phyloP scores from a whole-genome alignment of 2,797 vertebrate species.

The Erpetoichthys calabaricus region DNA sequence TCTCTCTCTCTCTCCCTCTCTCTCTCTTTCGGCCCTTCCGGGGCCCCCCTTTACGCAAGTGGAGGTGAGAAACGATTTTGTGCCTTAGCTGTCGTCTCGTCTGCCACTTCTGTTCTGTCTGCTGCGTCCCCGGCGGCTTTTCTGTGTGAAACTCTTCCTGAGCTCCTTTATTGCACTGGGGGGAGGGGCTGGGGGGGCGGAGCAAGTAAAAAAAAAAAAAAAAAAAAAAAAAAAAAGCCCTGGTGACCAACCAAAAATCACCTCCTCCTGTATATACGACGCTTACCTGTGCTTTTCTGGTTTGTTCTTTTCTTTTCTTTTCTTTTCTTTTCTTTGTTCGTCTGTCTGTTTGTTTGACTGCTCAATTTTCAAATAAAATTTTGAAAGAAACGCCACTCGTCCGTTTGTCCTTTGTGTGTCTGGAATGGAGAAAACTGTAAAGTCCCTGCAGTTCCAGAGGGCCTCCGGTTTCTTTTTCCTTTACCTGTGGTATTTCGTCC shows the following conservation, averaged over 20 bases:
- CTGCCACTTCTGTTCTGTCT: slow-evolving; percentile 44
- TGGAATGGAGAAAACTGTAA: too few relatives aligned
- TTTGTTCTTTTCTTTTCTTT: slow-evolving; percentile 35
- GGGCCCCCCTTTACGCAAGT: slow-evolving; percentile 46
- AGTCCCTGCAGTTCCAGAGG: too few relatives aligned
- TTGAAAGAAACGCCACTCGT: slow-evolving; percentile 23
- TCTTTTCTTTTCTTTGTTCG: slow-evolving; percentile 42
- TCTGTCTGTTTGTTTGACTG: slow-evolving; percentile 19
- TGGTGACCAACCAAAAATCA: slow-evolving; percentile 61
- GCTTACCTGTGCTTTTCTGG: slow-evolving; percentile 68
- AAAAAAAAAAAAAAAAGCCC: background rate
- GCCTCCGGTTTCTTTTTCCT: too few relatives aligned
- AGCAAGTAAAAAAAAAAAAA: too few relatives aligned
- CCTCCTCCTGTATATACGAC: slow-evolving; percentile 77
- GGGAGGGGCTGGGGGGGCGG: too few relatives aligned
- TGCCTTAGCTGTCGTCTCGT: slow-evolving; percentile 88
- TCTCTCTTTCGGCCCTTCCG: slow-evolving; percentile 32
- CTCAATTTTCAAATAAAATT: slow-evolving; percentile 54
- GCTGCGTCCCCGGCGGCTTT: too few relatives aligned
- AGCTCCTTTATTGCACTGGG: too few relatives aligned
- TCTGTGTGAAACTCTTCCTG: too few relatives aligned
- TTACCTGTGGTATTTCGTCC: too few relatives aligned
- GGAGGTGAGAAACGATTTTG: slow-evolving; percentile 60
- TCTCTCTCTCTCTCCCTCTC: slow-evolving; percentile 24
- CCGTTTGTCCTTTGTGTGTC: too few relatives aligned